Evolutionary conservation across 2,888 invertebrate species (phyloP).

Genomic region (Leucophora obtusa): DNA sequence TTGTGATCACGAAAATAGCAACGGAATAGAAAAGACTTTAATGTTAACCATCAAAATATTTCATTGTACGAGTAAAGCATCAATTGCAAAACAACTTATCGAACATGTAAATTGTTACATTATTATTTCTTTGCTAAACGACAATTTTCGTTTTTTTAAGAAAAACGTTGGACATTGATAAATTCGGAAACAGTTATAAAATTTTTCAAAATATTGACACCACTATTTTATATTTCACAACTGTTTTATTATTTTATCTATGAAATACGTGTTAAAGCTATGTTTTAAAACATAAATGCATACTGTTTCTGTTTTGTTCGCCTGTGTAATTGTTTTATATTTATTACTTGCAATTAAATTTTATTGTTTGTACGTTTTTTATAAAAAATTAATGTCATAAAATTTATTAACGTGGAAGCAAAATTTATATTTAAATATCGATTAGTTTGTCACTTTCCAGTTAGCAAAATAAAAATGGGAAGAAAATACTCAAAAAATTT

Average conservation of each 20-base stretch:
- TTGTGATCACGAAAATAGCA: slow-evolving; percentile 17
- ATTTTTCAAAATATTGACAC: background rate
- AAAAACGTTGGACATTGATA: no score
- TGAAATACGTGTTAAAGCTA: background rate
- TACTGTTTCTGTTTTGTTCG: background rate
- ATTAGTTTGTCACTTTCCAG: background rate
- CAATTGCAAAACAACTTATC: no score
- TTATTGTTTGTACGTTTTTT: background rate
- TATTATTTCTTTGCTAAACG: no score
- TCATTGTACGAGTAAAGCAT: no score
- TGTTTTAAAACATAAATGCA: background rate
- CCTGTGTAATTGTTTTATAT: slow-evolving; percentile 1
- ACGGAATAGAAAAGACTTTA: no score
- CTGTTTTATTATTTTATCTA: background rate
- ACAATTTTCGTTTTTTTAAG: no score
- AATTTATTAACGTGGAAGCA: background rate
- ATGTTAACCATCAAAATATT: no score
- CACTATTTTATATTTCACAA: background rate
- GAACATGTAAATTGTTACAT: no score
- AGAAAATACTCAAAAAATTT: no score
- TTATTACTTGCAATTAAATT: background rate
- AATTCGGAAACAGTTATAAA: background rate
- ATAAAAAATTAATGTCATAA: background rate
- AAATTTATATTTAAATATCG: background rate
- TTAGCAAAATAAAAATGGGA: no score